These are phyloP conservation scores for Eremobia ochroleuca DNA, from an alignment of 2,888 invertebrate genomes.

Conservation along the genomic window DNA sequence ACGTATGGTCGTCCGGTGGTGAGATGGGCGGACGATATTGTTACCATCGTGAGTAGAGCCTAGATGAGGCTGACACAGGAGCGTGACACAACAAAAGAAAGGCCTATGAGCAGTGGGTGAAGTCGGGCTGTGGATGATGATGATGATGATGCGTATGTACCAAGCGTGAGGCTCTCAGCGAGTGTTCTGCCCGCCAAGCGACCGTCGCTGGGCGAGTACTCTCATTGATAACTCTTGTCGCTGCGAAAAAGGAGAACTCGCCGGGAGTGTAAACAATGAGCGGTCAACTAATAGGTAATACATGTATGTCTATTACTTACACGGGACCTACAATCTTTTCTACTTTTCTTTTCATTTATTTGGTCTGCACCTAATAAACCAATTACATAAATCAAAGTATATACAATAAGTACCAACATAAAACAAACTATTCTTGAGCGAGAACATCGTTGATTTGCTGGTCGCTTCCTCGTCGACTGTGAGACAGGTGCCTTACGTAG, in stretches of 20 bases:
- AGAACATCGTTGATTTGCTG: too few relatives aligned
- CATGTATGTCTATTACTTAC: not conserved
- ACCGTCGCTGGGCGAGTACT: not conserved
- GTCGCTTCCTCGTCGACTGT: not conserved
- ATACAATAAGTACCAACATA: too few relatives aligned
- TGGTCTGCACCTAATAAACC: too few relatives aligned
- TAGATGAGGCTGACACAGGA: not conserved
- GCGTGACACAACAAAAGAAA: not conserved
- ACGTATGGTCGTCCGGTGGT: not conserved
- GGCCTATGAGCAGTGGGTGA: not conserved
- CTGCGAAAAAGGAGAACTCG: not conserved
- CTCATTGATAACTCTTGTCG: not conserved
- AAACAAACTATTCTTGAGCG: too few relatives aligned
- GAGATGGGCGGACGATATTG: not conserved
- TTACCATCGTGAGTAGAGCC: not conserved
- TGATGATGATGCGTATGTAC: too few relatives aligned
- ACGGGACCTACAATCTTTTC: not conserved
- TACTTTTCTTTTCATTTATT: too few relatives aligned
- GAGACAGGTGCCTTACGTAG: not conserved
- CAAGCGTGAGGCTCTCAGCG: too few relatives aligned
- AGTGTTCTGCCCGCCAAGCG: not conserved
- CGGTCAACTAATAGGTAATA: not conserved
- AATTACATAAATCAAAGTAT: too few relatives aligned
- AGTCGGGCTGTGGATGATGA: not conserved
- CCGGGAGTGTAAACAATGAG: not conserved